These are phyloP conservation scores for Baccha elongata DNA, from an alignment of 2,888 invertebrate genomes.

Conservation along the genomic window DNA sequence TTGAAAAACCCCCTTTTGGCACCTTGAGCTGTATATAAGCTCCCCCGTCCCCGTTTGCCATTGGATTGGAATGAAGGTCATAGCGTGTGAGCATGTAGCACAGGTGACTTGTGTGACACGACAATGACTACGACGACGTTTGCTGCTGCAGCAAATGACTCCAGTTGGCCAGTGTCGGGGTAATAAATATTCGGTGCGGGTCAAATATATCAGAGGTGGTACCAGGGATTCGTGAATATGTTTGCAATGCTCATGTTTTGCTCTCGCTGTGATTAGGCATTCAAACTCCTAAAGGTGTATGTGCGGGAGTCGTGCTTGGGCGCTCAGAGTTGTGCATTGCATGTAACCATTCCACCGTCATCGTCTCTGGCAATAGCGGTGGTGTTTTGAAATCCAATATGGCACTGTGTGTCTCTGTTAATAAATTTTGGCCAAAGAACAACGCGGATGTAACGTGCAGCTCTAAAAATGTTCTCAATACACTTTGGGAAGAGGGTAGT, in stretches of 20 bases:
- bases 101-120: constrained; percentile 73
- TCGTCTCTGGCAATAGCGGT: background rate
- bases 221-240: constrained; percentile 68
- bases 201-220: constrained; percentile 72
- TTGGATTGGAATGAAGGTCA: constrained; percentile 68
- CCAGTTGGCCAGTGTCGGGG: constrained; percentile 66
- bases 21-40: background rate
- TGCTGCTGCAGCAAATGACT: constrained; percentile 58
- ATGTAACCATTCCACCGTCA: background rate
- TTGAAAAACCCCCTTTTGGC: constrained; percentile 15
- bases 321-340: background rate
- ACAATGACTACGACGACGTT: constrained; percentile 40
- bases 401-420: constrained; percentile 59
- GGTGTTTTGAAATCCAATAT: constrained; percentile 68
- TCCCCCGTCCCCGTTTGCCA: background rate
- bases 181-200: constrained; percentile 72
- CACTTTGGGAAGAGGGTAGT: background rate
- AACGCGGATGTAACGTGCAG: constrained; percentile 66
- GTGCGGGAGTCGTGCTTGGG: constrained; percentile 70
- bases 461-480: constrained; percentile 51
- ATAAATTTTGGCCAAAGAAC: constrained; percentile 66
- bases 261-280: constrained; percentile 58
- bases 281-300: constrained; percentile 22
- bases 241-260: constrained; percentile 62
- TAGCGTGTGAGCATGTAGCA: constrained; percentile 71